Base-by-base conservation (phyloP, 2,888 invertebrate species). In the Ferdinandea cuprea region DNA sequence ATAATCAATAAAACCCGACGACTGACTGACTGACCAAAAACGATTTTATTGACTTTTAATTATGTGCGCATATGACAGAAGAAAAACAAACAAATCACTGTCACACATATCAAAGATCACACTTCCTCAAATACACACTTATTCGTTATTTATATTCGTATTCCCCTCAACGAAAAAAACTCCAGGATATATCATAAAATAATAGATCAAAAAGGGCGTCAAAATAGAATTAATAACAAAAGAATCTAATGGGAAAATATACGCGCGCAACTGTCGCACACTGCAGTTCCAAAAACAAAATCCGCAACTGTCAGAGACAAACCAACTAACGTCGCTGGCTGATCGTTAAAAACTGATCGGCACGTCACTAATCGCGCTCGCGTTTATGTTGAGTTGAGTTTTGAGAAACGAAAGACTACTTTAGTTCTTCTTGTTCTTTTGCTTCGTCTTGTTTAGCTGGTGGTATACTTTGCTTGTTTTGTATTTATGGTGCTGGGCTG, bases 1-100 rank as follows among this genome's bases (percentile, higher is more conserved):
- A 61, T 59, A 66, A 71, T 61, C 77, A 40, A 72, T 77, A 35
- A 72, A 66, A 72, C 46, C 40, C 59, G 46, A 59, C 48, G 65
- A 25, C 37, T 72, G 48, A 52, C 58, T 65, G 37, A 32, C 69
- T 56, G 65, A 77, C 46, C 61, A 52, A 65, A 54, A 59, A 21
- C 58, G 56, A 69, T 58, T 76, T 76, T 76, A 80, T 69, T 69
- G 58, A 35, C 63, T 80, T 80, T 69, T 80, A 76, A 80, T 80
- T 52, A 68, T 61, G 56, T 69, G 63, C 48, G 63, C 76, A 63
- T 52, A 54, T 65, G 61, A 77, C 32, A 35, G 59, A 9, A 72
- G 52, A 54, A 66, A 81, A 77, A 77, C 69, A 81, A 76, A 71
- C 65, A 69, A 76, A 58, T 65, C 61, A 25, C 32, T 52, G 58